Percentiles rank a stretch among this genome's conserved stretches.
Evolutionary conservation across 2,797 vertebrate genomes (phyloP).

Genomic region (Spinus olivaceus): DNA sequence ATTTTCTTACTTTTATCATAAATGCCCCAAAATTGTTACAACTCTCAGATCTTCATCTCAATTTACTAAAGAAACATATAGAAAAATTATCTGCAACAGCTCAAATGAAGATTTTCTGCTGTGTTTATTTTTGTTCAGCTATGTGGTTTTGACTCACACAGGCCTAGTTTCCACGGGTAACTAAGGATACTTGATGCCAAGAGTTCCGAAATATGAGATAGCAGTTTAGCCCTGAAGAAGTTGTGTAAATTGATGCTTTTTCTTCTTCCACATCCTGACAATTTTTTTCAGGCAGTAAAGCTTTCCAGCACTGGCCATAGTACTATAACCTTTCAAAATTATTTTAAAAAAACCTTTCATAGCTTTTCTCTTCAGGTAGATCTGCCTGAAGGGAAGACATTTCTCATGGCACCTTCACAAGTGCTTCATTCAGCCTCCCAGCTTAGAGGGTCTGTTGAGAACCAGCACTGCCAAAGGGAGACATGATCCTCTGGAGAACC

Average conservation of each 20-base stretch:
- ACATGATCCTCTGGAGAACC: not conserved
- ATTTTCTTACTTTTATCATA: not conserved
- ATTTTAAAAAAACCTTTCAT: not conserved
- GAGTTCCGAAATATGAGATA: not conserved
- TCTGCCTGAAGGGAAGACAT: not conserved
- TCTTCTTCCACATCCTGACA: not conserved
- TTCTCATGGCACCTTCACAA: not conserved
- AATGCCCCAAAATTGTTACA: not conserved
- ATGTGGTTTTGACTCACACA: slow-evolving; percentile 10
- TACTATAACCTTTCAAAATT: not conserved
- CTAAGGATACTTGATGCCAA: not conserved
- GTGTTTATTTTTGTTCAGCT: slow-evolving; percentile 17
- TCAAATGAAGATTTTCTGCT: not conserved
- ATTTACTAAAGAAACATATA: not conserved
- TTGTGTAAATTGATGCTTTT: not conserved
- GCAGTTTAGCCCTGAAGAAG: not conserved
- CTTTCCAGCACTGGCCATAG: not conserved
- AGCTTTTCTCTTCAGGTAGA: not conserved
- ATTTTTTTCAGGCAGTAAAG: not conserved
- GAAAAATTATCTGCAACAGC: not conserved
- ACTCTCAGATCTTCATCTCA: not conserved
- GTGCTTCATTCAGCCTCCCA: not conserved
- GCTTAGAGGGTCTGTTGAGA: not conserved
- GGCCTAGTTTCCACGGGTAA: slow-evolving; percentile 32
- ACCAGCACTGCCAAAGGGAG: not conserved